Conservation (phyloP, 1,140 invertebrate species). For the Camponotus floridanus region DNA sequence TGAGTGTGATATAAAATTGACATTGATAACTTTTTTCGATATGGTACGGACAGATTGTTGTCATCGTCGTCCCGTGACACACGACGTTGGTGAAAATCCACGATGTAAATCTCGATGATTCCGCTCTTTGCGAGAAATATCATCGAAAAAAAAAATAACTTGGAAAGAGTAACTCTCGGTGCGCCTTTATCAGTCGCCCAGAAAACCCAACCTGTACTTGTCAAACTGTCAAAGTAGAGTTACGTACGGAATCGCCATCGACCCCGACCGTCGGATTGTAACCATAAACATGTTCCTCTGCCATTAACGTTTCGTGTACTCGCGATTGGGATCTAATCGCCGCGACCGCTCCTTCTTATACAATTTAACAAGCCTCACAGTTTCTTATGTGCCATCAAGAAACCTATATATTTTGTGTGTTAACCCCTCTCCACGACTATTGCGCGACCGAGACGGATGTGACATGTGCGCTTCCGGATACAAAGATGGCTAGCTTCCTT, state of each 20-base stretch:
- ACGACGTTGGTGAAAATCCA: not conserved
- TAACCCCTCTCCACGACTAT: slow-evolving; percentile 80
- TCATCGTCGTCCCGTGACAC: not conserved
- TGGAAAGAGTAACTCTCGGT: slow-evolving; percentile 57
- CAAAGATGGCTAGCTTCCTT: slow-evolving; percentile 81
- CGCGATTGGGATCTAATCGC: slow-evolving; percentile 70
- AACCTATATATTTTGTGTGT: slow-evolving; percentile 81
- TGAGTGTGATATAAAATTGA: not conserved
- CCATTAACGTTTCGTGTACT: slow-evolving; percentile 83
- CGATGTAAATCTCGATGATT: not conserved
- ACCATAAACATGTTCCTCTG: slow-evolving; percentile 86
- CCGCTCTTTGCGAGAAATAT: not conserved
- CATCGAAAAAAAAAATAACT: not conserved
- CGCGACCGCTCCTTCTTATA: slow-evolving; percentile 61
- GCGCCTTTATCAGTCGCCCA: slow-evolving; percentile 69
- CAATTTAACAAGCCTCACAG: slow-evolving; percentile 75
- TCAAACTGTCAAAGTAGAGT: slow-evolving; percentile 81
- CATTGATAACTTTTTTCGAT: not conserved
- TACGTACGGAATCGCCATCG: slow-evolving; percentile 84
- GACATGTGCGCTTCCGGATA: slow-evolving; percentile 75
- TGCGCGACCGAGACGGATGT: slow-evolving; percentile 81
- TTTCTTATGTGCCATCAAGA: slow-evolving; percentile 83
- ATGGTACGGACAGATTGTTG: not conserved
- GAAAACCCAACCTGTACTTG: slow-evolving; percentile 81
- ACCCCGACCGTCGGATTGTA: slow-evolving; percentile 83